Evolutionary conservation across 2,113 vertebrate genomes (phyloP).

Genomic region (Vimba vimba): DNA sequence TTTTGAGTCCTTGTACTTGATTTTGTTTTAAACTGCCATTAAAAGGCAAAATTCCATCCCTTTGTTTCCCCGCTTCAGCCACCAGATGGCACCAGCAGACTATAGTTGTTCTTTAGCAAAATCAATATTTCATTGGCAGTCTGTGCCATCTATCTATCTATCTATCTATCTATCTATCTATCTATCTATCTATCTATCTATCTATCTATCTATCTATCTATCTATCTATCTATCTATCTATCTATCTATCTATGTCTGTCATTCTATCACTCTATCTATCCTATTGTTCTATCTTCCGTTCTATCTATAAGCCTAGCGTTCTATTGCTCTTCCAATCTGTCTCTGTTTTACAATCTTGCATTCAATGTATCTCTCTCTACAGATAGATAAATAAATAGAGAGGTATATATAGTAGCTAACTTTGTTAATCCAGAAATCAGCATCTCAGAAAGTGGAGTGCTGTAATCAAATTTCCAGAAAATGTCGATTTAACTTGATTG

Average conservation of each 20-base stretch:
- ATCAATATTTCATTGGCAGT: not conserved
- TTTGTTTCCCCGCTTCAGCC: not conserved
- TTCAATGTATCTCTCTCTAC: no score
- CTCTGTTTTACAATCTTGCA: not conserved
- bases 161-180: not conserved
- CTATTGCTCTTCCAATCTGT: no score
- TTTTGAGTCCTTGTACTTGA: not conserved
- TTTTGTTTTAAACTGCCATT: not conserved
- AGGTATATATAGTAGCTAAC: not conserved
- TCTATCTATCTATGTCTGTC: not conserved
- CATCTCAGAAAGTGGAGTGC: not conserved
- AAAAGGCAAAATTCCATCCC: not conserved
- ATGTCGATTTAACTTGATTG: no score
- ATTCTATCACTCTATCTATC: not conserved
- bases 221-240: no score
- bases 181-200: not conserved
- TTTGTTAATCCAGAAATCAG: not conserved
- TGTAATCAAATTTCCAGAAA: not conserved
- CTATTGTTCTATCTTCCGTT: no score
- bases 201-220: not conserved
- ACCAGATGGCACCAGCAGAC: constrained; percentile 52
- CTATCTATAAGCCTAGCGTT: not conserved
- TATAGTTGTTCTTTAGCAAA: constrained; percentile 15
- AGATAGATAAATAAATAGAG: not conserved
- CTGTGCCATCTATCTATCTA: not conserved